phyloP scores from a whole-genome alignment of 2,797 vertebrate species.

The Propithecus deckenii region DNA sequence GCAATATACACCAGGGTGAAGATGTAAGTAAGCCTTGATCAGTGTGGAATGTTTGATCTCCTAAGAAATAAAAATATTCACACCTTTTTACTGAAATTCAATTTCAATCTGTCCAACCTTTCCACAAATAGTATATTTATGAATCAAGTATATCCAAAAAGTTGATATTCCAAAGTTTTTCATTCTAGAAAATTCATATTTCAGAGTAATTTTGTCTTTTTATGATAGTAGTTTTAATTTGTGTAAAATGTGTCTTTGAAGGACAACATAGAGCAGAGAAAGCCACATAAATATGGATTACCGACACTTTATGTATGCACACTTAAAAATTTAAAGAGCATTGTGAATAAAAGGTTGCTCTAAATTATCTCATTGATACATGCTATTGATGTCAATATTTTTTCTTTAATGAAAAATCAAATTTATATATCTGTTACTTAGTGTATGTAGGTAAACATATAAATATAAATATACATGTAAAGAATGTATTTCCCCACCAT shows the following conservation, averaged over 20 bases:
- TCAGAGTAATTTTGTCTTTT: slow-evolving; percentile 22
- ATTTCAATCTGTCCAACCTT: neutral
- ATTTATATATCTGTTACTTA: neutral
- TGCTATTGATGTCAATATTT: neutral
- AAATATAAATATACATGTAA: neutral
- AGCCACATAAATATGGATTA: neutral
- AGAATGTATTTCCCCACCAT: neutral
- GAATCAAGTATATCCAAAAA: neutral
- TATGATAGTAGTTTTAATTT: neutral
- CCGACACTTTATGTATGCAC: neutral
- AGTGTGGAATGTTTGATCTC: neutral
- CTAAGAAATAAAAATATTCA: slow-evolving; percentile 2
- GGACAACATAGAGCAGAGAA: neutral
- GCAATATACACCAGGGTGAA: neutral
- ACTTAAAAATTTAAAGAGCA: neutral
- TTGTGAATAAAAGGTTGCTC: neutral
- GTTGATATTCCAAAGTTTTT: neutral
- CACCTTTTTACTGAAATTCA: neutral
- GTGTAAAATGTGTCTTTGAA: slow-evolving; percentile 10
- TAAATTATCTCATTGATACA: neutral
- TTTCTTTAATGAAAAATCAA: slow-evolving; percentile 2
- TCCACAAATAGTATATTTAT: neutral
- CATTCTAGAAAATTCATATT: neutral
- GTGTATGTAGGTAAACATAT: neutral
- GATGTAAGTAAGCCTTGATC: neutral